Base-by-base conservation (phyloP, 2,888 invertebrate genomes). In the Epirrhoe alternata region DNA sequence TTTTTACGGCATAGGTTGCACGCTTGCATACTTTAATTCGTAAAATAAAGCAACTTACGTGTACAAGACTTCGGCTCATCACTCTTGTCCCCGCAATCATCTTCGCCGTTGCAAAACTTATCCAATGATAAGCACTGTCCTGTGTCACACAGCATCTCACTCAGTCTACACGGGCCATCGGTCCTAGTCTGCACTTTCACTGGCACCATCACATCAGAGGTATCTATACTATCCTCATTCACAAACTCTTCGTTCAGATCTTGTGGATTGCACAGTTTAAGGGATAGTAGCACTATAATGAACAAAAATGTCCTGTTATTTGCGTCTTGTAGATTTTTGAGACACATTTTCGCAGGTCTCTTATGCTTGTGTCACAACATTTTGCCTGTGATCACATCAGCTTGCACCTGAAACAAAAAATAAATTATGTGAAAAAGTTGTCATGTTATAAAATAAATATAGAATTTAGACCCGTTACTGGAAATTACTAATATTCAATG, bases 11-110 rank as follows among this genome's bases (percentile, higher is more conserved):
- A n/a, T n/a, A n/a, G n/a, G n/a, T n/a, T n/a, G n/a, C n/a, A n/a
- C n/a, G n/a, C n/a, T n/a, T n/a, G n/a, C n/a, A n/a, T n/a, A n/a
- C n/a, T n/a, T n/a, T n/a, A n/a, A n/a, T n/a, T n/a, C n/a, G n/a
- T n/a, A n/a, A n/a, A n/a, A n/a, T n/a, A n/a, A n/a, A n/a, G n/a
- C n/a, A n/a, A 96, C 96, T 97, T 89, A 97, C 97, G 96, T 79
- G 96, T 94, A 86, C 97, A 97, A 77, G 95, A 94, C 73, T 94
- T 94, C 3, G 95, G 95, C 85, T 97, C 97, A 84, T 97, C 97
- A 75, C 95, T 96, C 78, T 95, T 95, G 86, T 97, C 97, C 33
- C 95, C 95, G 79, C 97, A 97, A 84, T 97, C 97, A 78, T 95
- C 95, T 68, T 95, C 93, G 17, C 96, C 96, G 81, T 97, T 96